These are phyloP conservation scores for Nematolebias whitei DNA, from an alignment of 2,113 vertebrate species.

Conservation along the genomic window DNA sequence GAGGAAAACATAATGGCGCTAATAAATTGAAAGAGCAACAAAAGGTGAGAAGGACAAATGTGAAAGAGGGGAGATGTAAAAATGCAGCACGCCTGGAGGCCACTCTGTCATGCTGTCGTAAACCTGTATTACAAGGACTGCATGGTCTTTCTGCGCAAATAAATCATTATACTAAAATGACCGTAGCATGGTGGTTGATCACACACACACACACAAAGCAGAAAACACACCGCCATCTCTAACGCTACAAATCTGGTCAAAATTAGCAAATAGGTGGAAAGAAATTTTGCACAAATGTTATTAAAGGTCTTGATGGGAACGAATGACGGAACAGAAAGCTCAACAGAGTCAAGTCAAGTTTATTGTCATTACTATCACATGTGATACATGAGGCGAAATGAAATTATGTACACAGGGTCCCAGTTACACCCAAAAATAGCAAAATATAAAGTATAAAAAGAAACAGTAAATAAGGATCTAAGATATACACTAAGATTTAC, in stretches of 20 bases:
- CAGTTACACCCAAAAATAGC: no score
- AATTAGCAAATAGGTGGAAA: slow-evolving; percentile 74
- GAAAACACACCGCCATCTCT: slow-evolving; percentile 28
- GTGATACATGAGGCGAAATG: no score
- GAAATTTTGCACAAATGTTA: slow-evolving; percentile 82
- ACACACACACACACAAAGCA: slow-evolving; percentile 9
- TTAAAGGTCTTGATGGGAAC: slow-evolving; percentile 75
- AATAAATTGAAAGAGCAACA: slow-evolving; percentile 57
- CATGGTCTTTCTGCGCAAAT: slow-evolving; percentile 66
- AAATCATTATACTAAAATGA: slow-evolving; percentile 81
- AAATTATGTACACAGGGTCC: no score
- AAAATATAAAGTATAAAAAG: no score
- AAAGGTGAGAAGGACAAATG: slow-evolving; percentile 29
- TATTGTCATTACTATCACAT: no score
- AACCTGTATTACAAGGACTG: slow-evolving; percentile 60
- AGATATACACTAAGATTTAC: no score
- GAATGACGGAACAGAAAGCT: slow-evolving; percentile 65
- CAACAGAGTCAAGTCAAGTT: slow-evolving; percentile 54
- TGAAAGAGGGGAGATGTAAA: slow-evolving; percentile 27
- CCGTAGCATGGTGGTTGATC: slow-evolving; percentile 70
- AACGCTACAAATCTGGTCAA: slow-evolving; percentile 12
- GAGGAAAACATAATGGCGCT: slow-evolving; percentile 40
- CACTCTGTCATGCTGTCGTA: slow-evolving; percentile 66
- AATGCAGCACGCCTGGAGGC: slow-evolving; percentile 39
- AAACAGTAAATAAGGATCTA: no score